phyloP scores from a whole-genome alignment of 2,797 vertebrate species.

The Mormyrops boulengeri region DNA sequence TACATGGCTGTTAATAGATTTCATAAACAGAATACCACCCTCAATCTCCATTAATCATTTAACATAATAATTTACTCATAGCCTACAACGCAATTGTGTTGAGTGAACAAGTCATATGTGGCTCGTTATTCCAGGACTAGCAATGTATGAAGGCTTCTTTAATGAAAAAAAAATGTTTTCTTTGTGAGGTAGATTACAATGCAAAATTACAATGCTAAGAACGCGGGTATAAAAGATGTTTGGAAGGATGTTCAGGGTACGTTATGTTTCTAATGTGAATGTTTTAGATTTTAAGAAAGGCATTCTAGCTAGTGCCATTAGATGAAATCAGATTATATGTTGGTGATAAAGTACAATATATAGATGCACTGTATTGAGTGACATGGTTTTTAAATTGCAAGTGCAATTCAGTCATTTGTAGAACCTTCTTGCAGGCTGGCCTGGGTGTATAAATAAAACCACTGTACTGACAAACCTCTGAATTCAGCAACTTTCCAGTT shows the following conservation, averaged over 20 bases:
- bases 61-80: conserved; percentile 10
- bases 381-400: neutral
- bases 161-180: neutral
- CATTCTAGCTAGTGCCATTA: neutral
- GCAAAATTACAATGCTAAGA: neutral
- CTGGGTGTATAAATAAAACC: neutral
- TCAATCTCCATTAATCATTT: neutral
- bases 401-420: neutral
- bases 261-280: neutral
- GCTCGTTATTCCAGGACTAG: neutral
- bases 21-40: neutral
- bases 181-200: neutral
- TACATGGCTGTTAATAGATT: neutral
- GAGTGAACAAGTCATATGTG: neutral
- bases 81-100: neutral
- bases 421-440: neutral
- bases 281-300: neutral
- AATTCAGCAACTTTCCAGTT: neutral
- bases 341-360: neutral
- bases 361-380: neutral
- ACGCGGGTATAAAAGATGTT: neutral
- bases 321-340: neutral
- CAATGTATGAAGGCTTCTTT: neutral
- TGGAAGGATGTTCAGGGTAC: neutral
- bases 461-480: neutral